These are phyloP conservation scores for Micromesistius poutassou DNA, from an alignment of 2,797 vertebrate genomes.

Conservation along the genomic window DNA sequence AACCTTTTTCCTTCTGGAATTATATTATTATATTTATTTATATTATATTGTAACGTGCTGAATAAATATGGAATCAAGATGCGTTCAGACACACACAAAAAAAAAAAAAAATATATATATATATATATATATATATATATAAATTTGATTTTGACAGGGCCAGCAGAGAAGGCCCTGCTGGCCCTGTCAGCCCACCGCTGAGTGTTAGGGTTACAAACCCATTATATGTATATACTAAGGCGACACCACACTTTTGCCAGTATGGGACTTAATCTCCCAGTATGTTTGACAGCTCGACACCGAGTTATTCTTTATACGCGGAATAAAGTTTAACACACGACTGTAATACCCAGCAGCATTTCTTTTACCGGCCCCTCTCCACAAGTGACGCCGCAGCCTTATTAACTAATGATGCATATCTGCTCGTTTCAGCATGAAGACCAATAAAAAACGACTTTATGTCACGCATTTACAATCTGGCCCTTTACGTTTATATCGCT, in stretches of 20 bases:
- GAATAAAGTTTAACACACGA: conserved; percentile 36
- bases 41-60: too few species aligned
- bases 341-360: conserved; percentile 32
- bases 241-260: neutral
- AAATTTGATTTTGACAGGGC: too few species aligned
- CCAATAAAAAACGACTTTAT: conserved; percentile 65
- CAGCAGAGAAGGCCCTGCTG: too few species aligned
- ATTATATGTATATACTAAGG: too few species aligned
- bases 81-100: too few species aligned
- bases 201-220: too few species aligned
- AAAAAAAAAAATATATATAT: too few species aligned
- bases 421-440: conserved; percentile 55
- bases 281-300: conserved; percentile 18
- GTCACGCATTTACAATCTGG: conserved; percentile 57
- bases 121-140: too few species aligned
- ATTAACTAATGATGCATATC: conserved; percentile 60
- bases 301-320: conserved; percentile 16
- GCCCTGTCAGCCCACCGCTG: too few species aligned
- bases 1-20: too few species aligned
- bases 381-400: conserved; percentile 53
- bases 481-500: conserved; percentile 60
- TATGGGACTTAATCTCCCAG: conserved; percentile 6
- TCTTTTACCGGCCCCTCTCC: conserved; percentile 52
- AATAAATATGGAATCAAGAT: too few species aligned
- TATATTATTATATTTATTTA: too few species aligned